These are phyloP conservation scores for Gymnorhina tibicen DNA, from an alignment of 2,113 vertebrate genomes.

Conservation along the genomic window DNA sequence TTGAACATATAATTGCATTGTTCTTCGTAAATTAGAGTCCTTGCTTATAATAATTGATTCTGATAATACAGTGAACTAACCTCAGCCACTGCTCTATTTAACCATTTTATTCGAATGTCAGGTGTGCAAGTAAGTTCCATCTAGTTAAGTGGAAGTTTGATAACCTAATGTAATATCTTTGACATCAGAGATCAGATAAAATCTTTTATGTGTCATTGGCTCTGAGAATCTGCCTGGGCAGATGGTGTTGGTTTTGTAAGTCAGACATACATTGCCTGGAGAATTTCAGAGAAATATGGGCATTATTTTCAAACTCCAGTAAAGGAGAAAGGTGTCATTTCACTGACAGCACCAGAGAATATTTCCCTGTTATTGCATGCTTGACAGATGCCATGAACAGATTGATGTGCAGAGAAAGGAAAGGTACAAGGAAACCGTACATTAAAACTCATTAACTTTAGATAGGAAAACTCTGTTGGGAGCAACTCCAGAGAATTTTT, in stretches of 20 bases:
- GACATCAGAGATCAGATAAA: slow-evolving; percentile 62
- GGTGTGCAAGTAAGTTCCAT: slow-evolving; percentile 6
- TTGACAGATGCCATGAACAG: slow-evolving; percentile 77
- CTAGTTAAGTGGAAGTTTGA: slow-evolving; percentile 52
- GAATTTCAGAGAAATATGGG: slow-evolving; percentile 67
- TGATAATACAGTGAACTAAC: neutral
- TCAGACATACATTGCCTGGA: slow-evolving; percentile 61
- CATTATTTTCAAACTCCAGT: slow-evolving; percentile 65
- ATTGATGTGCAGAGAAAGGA: slow-evolving; percentile 71
- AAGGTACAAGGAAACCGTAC: slow-evolving; percentile 65
- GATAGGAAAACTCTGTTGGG: slow-evolving; percentile 56
- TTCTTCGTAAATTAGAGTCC: neutral
- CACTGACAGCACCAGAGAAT: slow-evolving; percentile 58
- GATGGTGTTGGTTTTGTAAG: slow-evolving; percentile 70
- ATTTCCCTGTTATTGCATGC: slow-evolving; percentile 66
- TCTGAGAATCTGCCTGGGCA: slow-evolving; percentile 55
- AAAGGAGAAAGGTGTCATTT: slow-evolving; percentile 75
- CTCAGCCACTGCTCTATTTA: neutral
- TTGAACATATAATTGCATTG: neutral
- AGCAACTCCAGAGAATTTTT: slow-evolving; percentile 54
- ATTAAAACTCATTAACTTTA: slow-evolving; percentile 76
- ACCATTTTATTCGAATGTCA: neutral
- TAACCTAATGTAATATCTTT: slow-evolving; percentile 56
- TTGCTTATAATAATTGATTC: neutral
- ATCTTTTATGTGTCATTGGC: slow-evolving; percentile 59